Conservation (phyloP, 2,113 vertebrate species). For the Apodemus speciosus region DNA sequence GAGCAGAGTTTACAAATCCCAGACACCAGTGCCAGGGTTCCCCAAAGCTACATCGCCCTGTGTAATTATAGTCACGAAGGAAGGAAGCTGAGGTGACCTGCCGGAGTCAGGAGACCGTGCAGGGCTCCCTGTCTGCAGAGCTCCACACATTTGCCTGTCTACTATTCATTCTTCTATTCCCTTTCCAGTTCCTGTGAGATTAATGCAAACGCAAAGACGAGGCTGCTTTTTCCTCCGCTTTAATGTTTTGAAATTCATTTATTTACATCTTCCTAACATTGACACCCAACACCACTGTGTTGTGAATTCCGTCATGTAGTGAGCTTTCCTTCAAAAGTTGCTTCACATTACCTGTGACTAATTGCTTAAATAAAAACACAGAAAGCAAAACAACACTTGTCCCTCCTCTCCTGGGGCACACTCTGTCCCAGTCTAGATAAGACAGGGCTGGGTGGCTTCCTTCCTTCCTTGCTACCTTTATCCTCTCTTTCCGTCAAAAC, state of each 20-base stretch:
- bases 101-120: fast-evolving
- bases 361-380: constrained; percentile 58
- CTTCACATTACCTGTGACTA: constrained; percentile 64
- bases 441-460: not conserved
- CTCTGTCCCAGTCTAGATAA: not conserved
- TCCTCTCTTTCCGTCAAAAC: not conserved
- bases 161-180: not conserved
- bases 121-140: fast-evolving
- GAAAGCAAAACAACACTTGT: not conserved
- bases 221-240: not conserved
- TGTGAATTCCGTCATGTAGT: not conserved
- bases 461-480: not conserved
- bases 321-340: not conserved
- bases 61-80: not conserved
- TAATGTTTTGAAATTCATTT: fast-evolving
- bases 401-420: not conserved
- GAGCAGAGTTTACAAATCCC: not conserved
- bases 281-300: not conserved
- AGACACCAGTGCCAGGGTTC: not conserved
- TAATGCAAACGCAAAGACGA: not conserved
- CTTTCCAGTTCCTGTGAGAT: not conserved
- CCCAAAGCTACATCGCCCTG: not conserved
- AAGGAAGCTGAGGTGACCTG: not conserved
- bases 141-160: not conserved
- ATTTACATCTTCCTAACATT: not conserved